Evolutionary conservation across 2,888 invertebrate species (phyloP), one percentile per base, ranked within the genome.

Genomic region (Ennomos quercinarius): DNA sequence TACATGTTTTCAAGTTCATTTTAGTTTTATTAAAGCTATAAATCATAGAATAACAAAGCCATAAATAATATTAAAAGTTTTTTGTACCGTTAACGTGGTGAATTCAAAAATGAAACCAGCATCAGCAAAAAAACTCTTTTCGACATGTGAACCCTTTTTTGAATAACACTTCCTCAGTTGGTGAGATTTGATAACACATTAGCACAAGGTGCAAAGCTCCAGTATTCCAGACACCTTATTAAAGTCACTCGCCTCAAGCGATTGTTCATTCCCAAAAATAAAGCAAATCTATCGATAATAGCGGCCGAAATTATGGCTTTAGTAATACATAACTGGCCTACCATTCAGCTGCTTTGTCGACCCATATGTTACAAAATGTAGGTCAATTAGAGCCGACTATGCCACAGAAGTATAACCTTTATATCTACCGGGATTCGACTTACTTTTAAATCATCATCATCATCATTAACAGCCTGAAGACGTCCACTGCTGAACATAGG

Each of bases 131-230:
- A 4, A 65, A 68, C 68, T 71, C 71, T 10, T 10, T 56, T 59
- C 54, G 43, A 62, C 88, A 91, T 89, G 89, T 85, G 76, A 57
- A 61, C 68, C 73, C 68, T 66, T 79, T 82, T 83, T 86, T 85
- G 82, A 86, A 84, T 86, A 80, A 85, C 0, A 73, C 71, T 63
- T 57, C 63, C 75, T 73, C 13, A 36, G 9, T 71, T 64, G 76
- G 78, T 77, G 66, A 63, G 76, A 81, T 83, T 84, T 77, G 81
- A 85, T 84, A 81, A 70, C 1, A 17, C 17, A 17, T n/a, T 17
- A 27, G 27, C 81, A 84, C 89, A 92, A 91, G 91, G 89, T 91
- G 89, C 89, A 90, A 86, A 88, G 81, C 76, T 76, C 68, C 72
- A 74, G 76, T 80, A 83, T 77, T 80, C 76, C 72, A 77, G 85